Conservation (phyloP, 2,888 invertebrate genomes). For the Meganola albula region DNA sequence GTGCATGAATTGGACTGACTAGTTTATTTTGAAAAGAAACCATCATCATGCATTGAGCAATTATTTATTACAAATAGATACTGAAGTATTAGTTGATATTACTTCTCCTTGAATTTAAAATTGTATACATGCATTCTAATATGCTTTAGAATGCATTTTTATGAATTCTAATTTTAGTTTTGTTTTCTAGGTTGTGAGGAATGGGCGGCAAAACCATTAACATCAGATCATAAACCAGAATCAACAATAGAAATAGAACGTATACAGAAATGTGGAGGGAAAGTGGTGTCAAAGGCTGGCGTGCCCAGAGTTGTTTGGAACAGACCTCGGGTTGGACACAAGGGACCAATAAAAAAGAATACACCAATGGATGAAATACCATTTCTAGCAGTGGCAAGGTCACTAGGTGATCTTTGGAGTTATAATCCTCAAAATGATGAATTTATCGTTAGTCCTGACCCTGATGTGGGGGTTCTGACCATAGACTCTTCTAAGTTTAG, state of each 20-base stretch:
- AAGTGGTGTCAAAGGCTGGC: conserved; percentile 84
- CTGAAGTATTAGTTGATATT: too few species aligned
- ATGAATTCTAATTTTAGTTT: not conserved
- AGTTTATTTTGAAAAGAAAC: too few species aligned
- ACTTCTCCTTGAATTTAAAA: too few species aligned
- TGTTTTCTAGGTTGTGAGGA: conserved; percentile 71
- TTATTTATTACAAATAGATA: too few species aligned
- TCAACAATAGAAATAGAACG: conserved; percentile 88
- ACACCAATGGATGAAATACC: conserved; percentile 96
- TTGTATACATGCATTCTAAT: too few species aligned
- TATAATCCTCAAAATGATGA: conserved; percentile 93
- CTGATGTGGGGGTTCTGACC: conserved; percentile 92
- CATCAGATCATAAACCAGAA: conserved; percentile 97
- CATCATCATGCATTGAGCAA: too few species aligned
- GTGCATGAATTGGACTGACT: too few species aligned
- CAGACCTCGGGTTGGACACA: conserved; percentile 87
- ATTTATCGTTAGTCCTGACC: conserved; percentile 98
- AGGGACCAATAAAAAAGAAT: conserved; percentile 91
- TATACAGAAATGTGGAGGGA: conserved; percentile 89
- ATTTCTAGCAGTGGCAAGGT: conserved; percentile 96
- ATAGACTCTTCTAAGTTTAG: conserved; percentile 86
- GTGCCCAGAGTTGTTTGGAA: conserved; percentile 99
- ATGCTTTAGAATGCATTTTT: too few species aligned
- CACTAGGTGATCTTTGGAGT: conserved; percentile 98
- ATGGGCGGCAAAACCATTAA: conserved; percentile 90